Evolutionary conservation across 2,113 vertebrate species (phyloP), one percentile per base, ranked within the genome.

Genomic region (Nothoprocta pentlandii): DNA sequence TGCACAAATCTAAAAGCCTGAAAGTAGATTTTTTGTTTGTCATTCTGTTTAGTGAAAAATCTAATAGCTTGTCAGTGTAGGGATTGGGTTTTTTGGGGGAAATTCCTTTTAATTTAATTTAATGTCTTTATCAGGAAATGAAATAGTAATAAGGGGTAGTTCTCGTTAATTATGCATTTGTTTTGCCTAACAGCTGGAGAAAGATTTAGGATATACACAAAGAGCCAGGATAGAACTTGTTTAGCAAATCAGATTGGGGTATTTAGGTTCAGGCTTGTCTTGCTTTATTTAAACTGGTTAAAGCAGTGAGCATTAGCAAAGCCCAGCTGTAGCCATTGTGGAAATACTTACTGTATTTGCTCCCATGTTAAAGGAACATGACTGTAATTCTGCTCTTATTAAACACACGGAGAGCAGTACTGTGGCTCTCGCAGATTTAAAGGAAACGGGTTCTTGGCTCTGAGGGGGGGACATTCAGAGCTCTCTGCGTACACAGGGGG

Each of bases 11-110:
- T 93, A 89, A 96, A 97, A 87, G 86, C 93, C 94, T 3, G 0
- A 96, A 98, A 98, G 96, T 97, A 95, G 93, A 96, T 94, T 70
- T 90, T 96, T 95, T 94, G 78, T 91, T 96, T 94, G 80, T 83
- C 89, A 78, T 61, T 94, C 92, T 95, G 73, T 90, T 95, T 96
- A 87, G 85, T n/a, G 92, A 95, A 79, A 70, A 96, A 93, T 73
- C 85, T 85, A 83, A 92, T 84, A 69, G 80, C 91, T 80, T 92
- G 63, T 96, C 91, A 76, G 30, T 86, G 67, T 63, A 93, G 56
- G 75, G 67, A 93, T 78, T 85, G 12, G 0, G 73, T 74, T 80
- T 77, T 92, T 93, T 90, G 47, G 89, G 85, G 95, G 87, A 89
- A 97, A 95, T 94, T 92, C 94, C 67, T 78, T 95, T 75, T 86